Conservation (phyloP, 2,113 vertebrate genomes). For the Trachemys scripta region DNA sequence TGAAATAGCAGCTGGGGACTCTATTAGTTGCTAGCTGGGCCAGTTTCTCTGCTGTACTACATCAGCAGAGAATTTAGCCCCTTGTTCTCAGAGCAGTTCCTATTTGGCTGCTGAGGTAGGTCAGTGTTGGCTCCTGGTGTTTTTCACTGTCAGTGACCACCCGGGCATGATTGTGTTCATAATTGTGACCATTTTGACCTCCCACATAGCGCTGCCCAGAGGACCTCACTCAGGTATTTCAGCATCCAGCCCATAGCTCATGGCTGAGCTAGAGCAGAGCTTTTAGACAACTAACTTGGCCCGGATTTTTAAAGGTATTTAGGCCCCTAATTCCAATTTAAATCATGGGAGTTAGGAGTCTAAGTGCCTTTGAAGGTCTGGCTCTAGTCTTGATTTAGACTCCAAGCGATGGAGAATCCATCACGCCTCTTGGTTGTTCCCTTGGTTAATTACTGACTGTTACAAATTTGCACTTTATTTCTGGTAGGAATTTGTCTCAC, state of each 20-base stretch:
- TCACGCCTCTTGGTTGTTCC: not conserved
- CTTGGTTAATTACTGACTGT: not conserved
- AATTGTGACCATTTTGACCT: not conserved
- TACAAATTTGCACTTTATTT: not conserved
- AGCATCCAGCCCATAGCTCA: not conserved
- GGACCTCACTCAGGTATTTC: not conserved
- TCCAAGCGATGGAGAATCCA: not conserved
- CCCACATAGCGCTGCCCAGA: not conserved
- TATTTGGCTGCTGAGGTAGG: not conserved
- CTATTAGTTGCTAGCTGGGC: not conserved
- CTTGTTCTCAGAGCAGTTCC: not conserved
- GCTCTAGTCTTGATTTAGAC: not conserved
- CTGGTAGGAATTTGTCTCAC: not conserved
- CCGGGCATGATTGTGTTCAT: not conserved
- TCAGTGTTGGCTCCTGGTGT: not conserved
- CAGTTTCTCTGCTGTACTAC: fast-evolving
- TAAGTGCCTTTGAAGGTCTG: not conserved
- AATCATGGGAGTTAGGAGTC: not conserved
- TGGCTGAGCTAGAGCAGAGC: not conserved
- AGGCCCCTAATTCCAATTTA: not conserved
- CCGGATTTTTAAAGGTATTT: not conserved
- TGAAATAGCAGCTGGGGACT: slow-evolving; percentile 39
- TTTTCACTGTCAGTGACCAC: not conserved
- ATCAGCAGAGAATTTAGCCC: not conserved
- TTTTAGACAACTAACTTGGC: not conserved